Evolutionary conservation across 2,888 invertebrate species (phyloP), one percentile per base, ranked within the genome.

Genomic region (Papilio demoleus): DNA sequence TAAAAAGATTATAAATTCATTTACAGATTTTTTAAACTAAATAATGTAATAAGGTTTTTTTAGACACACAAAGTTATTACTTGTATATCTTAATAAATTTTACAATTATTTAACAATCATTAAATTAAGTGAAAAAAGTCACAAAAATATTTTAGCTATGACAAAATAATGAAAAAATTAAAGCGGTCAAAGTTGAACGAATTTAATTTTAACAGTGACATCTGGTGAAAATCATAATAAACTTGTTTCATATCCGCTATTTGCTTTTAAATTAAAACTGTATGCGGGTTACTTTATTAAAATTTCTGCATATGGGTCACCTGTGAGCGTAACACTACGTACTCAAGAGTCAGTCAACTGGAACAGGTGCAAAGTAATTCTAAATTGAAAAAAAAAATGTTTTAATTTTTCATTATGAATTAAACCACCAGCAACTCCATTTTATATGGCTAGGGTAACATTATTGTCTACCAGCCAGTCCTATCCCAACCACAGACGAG

Each of bases 231-330:
- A 47, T 0, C 1, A 12, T 12, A 22, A 9, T 1, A 59, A 36
- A 59, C 36, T 17, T 14, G n/a, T n/a, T n/a, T n/a, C n/a, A 0
- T 58, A 34, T 58, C 34, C 59, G 59, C 59, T 22, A n/a, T 27
- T 8, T 14, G 50, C 50, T 24, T 50, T 14, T 27, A 14, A 50
- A n/a, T 50, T 60, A 22, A 1, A 14, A 2, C 24, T 22, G 17
- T 11, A 38, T 19, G 36, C 38, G 12, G n/a, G 59, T 34, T 60
- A 60, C 40, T 60, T 60, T 38, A 36, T 40, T 60, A 60, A 60
- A 60, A 36, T 60, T 59, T 59, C 38, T 38, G 38, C 59, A 60
- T 60, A 60, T 60, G 22, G 59, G 59, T 60, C 59, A 60, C 59
- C 59, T 40, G 38, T 22, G 59, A 22, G 22, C 19, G 40, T 60